Base-by-base conservation (phyloP, 1,140 invertebrate genomes). In the Lutraria rhynchaena region DNA sequence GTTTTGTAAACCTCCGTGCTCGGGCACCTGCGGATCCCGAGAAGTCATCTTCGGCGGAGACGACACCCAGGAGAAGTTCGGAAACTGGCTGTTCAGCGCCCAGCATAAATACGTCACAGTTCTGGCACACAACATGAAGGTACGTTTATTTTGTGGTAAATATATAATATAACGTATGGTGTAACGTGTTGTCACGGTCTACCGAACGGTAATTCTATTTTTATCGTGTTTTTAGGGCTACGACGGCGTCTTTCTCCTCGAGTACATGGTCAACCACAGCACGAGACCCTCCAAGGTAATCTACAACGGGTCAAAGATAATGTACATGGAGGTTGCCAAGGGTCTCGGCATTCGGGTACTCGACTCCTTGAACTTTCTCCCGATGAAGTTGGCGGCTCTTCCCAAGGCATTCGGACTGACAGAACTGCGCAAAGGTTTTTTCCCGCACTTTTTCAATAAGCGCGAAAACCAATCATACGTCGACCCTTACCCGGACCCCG, bases 381-480 rank as follows among this genome's bases (percentile, higher is more conserved):
- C 58, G 9, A 55, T 71, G 69, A 57, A 71, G 41, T 57, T 83
- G 41, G 37, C 57, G 1, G 24, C 17, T 0, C 24, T 83, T 11
- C 82, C 82, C 0, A 75, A 76, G 53, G 55, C 57, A 9, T 83
- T 78, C 51, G 65, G 55, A 29, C 33, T 69, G 29, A 29, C 19
- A 17, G 74, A 83, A 57, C 44, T 78, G 49, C 58, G 55, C n/a
- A 77, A 70, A 24, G 81, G 73, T 4, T 83, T 29, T 27, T 83
- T 83, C 27, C 73, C 74, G 15, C 74, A 83, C 61, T 61, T 46
- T 33, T 70, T 83, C 19, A 77, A 70, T 35, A 70, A n/a, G 1
- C 22, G n/a, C 2, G 67, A 67, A 41, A 80, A 78, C 41, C 58
- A 80, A 57, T 24, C 1, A 41, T 83, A 83, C 46, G 33, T 51